phyloP scores from a whole-genome alignment of 2,113 vertebrate species.

The Gila orcuttii region DNA sequence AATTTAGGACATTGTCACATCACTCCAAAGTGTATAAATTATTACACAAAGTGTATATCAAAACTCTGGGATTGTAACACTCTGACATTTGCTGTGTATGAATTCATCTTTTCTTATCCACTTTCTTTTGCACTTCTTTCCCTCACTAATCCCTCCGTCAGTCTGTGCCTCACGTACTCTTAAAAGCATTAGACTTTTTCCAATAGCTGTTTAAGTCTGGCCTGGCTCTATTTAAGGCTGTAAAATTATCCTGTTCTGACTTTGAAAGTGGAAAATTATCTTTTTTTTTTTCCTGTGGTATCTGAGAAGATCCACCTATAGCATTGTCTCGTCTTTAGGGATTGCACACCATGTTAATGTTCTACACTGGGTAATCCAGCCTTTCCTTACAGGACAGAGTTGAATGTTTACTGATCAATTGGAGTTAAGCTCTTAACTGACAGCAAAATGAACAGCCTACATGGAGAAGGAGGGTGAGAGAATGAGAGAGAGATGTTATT shows the following conservation, averaged over 20 bases:
- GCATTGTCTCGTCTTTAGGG: constrained; percentile 8
- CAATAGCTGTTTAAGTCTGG: constrained; percentile 14
- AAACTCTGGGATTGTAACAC: background rate
- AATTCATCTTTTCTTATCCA: background rate
- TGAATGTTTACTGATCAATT: constrained; percentile 21
- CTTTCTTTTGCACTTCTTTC: background rate
- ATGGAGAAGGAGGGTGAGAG: background rate
- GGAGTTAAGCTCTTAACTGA: constrained; percentile 37
- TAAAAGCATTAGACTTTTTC: background rate
- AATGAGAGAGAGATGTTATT: constrained; percentile 39
- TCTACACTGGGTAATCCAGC: constrained; percentile 14
- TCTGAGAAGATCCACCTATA: background rate
- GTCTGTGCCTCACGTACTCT: background rate
- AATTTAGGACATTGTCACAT: too few species aligned
- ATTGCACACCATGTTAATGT: background rate
- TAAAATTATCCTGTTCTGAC: background rate
- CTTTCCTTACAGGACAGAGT: constrained; percentile 2
- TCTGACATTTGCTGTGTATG: background rate
- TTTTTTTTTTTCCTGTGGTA: constrained; percentile 5
- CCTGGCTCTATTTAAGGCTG: constrained; percentile 6
- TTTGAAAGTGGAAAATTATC: background rate
- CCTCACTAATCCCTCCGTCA: background rate
- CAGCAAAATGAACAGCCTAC: constrained; percentile 16
- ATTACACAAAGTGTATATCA: constrained; percentile 2
- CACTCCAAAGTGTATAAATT: constrained; percentile 15